Evolutionary conservation across 2,888 invertebrate genomes (phyloP).

Genomic region (Bruchidius siliquastri): DNA sequence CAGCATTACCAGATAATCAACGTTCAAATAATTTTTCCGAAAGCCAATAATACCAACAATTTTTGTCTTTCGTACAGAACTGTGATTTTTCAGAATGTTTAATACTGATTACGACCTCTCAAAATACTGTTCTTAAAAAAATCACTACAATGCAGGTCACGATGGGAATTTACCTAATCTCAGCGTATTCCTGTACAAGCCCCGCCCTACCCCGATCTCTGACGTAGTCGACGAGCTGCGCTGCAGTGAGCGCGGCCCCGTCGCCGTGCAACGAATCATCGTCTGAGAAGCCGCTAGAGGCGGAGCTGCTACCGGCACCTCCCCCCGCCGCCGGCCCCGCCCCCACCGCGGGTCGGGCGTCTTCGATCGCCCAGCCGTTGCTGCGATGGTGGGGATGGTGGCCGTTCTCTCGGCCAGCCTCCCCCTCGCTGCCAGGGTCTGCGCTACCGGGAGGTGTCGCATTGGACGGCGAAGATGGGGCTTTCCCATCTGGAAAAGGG

Average conservation of each 20-base stretch:
- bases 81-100: too few species aligned
- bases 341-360: neutral
- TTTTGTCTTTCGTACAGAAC: too few species aligned
- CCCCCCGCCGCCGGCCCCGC: neutral
- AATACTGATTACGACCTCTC: too few species aligned
- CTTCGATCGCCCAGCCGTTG: neutral
- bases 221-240: slow-evolving; percentile 72
- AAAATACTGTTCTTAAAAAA: too few species aligned
- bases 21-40: too few species aligned
- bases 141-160: too few species aligned
- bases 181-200: slow-evolving; percentile 81
- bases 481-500: slow-evolving; percentile 34
- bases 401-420: slow-evolving; percentile 50
- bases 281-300: slow-evolving; percentile 82
- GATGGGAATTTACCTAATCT: slow-evolving; percentile 58
- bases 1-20: too few species aligned
- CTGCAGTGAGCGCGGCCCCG: slow-evolving; percentile 61
- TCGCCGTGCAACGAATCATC: slow-evolving; percentile 80
- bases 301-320: slow-evolving; percentile 51
- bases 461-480: slow-evolving; percentile 44
- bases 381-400: slow-evolving; percentile 54
- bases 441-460: slow-evolving; percentile 46
- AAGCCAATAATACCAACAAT: too few species aligned
- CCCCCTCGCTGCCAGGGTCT: slow-evolving; percentile 29
- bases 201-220: slow-evolving; percentile 73